phyloP scores from a whole-genome alignment of 1,140 invertebrate genomes.

The Halyomorpha halys region DNA sequence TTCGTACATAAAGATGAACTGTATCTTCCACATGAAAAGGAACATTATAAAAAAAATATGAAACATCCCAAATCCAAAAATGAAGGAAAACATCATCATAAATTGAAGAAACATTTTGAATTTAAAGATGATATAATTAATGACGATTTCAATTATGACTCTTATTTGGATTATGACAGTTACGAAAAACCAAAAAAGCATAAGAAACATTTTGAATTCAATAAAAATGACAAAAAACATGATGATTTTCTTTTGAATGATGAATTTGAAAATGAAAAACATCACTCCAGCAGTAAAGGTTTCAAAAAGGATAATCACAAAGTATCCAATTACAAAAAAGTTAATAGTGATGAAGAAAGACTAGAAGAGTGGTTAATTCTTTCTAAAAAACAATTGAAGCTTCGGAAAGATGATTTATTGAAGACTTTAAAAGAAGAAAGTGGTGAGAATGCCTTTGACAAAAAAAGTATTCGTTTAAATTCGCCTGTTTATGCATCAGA shows the following conservation, averaged over 20 bases:
- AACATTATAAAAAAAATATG: background rate
- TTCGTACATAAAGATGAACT: background rate
- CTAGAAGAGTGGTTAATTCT: conserved; percentile 26
- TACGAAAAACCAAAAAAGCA: conserved; percentile 10
- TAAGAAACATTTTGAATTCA: conserved; percentile 17
- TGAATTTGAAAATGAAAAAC: conserved; percentile 18
- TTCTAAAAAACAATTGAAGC: conserved; percentile 26
- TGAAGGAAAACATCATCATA: conserved; percentile 10
- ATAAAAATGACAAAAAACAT: conserved; percentile 17
- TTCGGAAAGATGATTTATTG: conserved; percentile 28
- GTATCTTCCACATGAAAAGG: background rate
- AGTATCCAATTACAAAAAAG: conserved; percentile 5
- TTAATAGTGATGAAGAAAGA: conserved; percentile 25
- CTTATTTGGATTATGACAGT: conserved; percentile 3
- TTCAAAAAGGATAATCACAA: conserved; percentile 13
- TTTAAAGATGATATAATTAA: conserved; percentile 6
- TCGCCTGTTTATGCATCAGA: conserved; percentile 6
- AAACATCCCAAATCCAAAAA: conserved; percentile 5
- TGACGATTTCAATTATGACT: conserved; percentile 5
- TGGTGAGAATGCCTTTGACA: conserved; percentile 15
- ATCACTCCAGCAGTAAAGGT: conserved; percentile 5
- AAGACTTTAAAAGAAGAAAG: conserved; percentile 26
- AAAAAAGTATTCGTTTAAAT: conserved; percentile 5
- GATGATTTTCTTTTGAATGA: background rate
- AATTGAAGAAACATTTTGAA: conserved; percentile 22